Evolutionary conservation across 2,888 invertebrate genomes (phyloP).

Genomic region (Epirrita christyi): DNA sequence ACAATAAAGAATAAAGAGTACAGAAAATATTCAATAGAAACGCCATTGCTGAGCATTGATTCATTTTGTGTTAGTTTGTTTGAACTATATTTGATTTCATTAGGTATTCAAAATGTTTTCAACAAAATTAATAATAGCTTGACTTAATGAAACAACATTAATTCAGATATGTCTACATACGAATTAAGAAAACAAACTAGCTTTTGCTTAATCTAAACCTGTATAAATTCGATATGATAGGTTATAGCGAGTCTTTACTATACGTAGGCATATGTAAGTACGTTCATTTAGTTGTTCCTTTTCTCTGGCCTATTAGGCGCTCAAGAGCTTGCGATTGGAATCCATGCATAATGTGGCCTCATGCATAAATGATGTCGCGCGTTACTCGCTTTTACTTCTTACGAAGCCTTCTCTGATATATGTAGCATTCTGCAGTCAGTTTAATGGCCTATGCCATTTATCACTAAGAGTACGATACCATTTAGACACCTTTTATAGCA

Average conservation of each 20-base stretch:
- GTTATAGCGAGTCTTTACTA: slow-evolving; percentile 39
- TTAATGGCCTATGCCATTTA: slow-evolving; percentile 50
- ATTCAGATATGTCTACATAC: slow-evolving; percentile 33
- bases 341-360: slow-evolving; percentile 75
- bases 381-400: slow-evolving; percentile 65
- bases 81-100: slow-evolving; percentile 12
- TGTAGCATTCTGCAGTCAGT: slow-evolving; percentile 49
- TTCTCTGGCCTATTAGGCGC: slow-evolving; percentile 62
- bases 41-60: slow-evolving; percentile 1
- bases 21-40: slow-evolving; percentile 10
- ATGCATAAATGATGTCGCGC: slow-evolving; percentile 73
- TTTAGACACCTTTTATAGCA: slow-evolving; percentile 37
- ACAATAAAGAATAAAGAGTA: too few species aligned
- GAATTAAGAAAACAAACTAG: slow-evolving; percentile 29
- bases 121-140: slow-evolving; percentile 5
- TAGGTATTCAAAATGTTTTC: slow-evolving; percentile 11
- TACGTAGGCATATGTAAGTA: slow-evolving; percentile 1
- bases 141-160: slow-evolving; percentile 25
- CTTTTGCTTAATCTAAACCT: slow-evolving; percentile 26
- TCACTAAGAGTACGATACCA: slow-evolving; percentile 41
- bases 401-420: slow-evolving; percentile 53
- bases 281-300: slow-evolving; percentile 33
- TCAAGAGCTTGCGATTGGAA: slow-evolving; percentile 61
- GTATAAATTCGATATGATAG: slow-evolving; percentile 38
- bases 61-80: slow-evolving; percentile 9